Conservation (phyloP, 92 coral and sea anemone genomes). For the Plumapathes pennacea region DNA sequence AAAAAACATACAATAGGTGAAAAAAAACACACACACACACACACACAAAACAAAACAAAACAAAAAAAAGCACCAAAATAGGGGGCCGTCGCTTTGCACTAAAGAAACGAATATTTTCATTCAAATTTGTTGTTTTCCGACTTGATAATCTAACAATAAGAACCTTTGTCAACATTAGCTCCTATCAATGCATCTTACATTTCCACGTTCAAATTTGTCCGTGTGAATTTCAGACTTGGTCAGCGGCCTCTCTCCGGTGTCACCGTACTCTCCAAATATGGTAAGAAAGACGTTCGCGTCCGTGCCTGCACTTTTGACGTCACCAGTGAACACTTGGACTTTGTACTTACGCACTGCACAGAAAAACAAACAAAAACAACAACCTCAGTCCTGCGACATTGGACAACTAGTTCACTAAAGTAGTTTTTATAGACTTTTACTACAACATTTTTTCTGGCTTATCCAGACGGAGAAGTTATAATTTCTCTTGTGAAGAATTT, state of each 20-base stretch:
- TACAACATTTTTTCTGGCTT: background rate
- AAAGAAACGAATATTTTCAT: too few species aligned
- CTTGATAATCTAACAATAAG: too few species aligned
- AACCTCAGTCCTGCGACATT: background rate
- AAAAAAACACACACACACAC: too few species aligned
- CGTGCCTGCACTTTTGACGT: conserved; percentile 86
- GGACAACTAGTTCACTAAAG: background rate
- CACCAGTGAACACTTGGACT: conserved; percentile 95
- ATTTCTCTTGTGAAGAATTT: too few species aligned
- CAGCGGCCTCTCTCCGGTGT: conserved; percentile 90
- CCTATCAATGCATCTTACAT: too few species aligned
- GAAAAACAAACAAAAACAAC: background rate
- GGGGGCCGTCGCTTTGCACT: too few species aligned
- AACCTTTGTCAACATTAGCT: too few species aligned
- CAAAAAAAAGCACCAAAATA: too few species aligned
- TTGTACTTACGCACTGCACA: conserved; percentile 80
- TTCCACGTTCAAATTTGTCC: conserved; percentile 91
- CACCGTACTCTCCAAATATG: conserved; percentile 90
- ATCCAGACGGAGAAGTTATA: background rate
- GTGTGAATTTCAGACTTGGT: conserved; percentile 80
- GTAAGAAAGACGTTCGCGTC: conserved; percentile 91
- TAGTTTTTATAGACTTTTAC: background rate
- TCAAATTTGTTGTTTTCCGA: too few species aligned
- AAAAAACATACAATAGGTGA: too few species aligned
- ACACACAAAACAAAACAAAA: too few species aligned